Conservation (phyloP, 2,888 invertebrate genomes). For the Metellina segmentata region DNA sequence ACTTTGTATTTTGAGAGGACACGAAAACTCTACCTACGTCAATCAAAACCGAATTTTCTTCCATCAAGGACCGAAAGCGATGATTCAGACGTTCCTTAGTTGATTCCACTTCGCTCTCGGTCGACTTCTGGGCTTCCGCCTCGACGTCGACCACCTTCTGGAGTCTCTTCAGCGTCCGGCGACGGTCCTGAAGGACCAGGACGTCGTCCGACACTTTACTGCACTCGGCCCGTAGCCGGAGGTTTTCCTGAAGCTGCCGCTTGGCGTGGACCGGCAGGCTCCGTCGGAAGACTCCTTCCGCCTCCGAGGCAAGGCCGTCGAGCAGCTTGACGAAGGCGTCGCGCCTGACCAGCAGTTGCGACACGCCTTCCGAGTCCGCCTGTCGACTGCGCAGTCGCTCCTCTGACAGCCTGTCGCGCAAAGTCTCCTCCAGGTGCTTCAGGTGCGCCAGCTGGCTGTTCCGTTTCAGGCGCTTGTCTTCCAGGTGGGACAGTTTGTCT, state of each 20-base stretch:
- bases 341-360: not conserved
- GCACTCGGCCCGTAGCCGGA: constrained; percentile 4
- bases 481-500: constrained; percentile 42
- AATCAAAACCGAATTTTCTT: not conserved
- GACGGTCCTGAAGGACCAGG: constrained; percentile 1
- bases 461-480: constrained; percentile 4
- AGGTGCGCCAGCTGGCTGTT: constrained; percentile 13
- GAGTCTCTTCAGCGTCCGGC: constrained; percentile 3
- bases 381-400: not conserved
- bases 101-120: not conserved
- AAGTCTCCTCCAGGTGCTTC: constrained; percentile 8
- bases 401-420: not conserved
- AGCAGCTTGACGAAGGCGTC: not conserved
- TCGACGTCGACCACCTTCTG: constrained; percentile 1
- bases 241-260: constrained; percentile 23
- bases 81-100: not conserved
- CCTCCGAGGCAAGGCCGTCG: not conserved
- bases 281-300: not conserved
- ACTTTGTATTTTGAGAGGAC: no score
- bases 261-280: constrained; percentile 41
- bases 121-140: not conserved
- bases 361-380: not conserved
- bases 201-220: not conserved
- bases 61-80: not conserved
- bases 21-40: no score